phyloP scores from a whole-genome alignment of 2,113 vertebrate species.

The Serilophus lunatus region DNA sequence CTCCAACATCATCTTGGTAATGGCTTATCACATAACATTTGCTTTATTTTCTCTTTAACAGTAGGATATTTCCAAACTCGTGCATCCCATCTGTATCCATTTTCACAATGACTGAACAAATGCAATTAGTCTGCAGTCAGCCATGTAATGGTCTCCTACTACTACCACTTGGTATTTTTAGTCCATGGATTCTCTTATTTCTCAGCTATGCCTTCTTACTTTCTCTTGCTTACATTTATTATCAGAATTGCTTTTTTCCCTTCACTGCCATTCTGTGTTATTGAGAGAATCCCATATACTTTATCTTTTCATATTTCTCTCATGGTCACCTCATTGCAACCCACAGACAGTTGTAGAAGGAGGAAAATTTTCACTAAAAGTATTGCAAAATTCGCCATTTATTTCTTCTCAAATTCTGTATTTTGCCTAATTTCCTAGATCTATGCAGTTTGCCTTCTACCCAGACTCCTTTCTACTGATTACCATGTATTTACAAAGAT shows the following conservation, averaged over 20 bases:
- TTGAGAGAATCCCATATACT: neutral
- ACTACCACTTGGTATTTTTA: conserved; percentile 59
- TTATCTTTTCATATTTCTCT: neutral
- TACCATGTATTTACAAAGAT: neutral
- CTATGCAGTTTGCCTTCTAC: neutral
- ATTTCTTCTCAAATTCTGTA: neutral
- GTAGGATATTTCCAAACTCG: conserved; percentile 63
- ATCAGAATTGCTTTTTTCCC: conserved; percentile 7
- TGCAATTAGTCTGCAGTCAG: conserved; percentile 78
- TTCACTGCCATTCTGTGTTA: neutral
- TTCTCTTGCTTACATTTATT: neutral
- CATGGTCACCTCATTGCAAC: neutral
- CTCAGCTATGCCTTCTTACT: conserved; percentile 19
- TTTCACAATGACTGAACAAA: conserved; percentile 76
- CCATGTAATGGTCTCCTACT: conserved; percentile 74
- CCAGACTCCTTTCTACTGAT: neutral
- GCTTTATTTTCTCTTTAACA: conserved; percentile 68
- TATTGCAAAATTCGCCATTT: neutral
- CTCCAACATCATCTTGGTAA: conserved; percentile 34
- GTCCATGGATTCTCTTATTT: conserved; percentile 12
- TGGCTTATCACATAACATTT: conserved; percentile 40
- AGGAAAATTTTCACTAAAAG: neutral
- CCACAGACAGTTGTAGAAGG: neutral
- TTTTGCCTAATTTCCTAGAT: neutral
- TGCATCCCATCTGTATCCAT: conserved; percentile 70